Conservation (phyloP, 2,797 vertebrate genomes). For the Botia kubotai region DNA sequence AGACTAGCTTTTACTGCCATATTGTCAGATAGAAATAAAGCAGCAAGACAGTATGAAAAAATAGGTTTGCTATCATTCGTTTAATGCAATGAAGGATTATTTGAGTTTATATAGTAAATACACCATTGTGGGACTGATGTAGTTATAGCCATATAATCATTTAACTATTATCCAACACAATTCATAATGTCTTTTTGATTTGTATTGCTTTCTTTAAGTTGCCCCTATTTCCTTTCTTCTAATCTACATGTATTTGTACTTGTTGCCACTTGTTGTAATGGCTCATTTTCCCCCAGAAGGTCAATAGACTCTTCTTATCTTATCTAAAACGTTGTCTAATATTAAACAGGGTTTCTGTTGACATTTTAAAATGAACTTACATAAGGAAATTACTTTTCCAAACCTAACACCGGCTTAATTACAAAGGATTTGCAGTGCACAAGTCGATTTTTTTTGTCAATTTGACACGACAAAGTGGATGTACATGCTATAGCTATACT, state of each 20-base stretch:
- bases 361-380: neutral
- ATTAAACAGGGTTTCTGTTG: neutral
- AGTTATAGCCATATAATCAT: neutral
- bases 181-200: neutral
- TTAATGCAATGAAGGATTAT: neutral
- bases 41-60: neutral
- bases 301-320: slow-evolving; percentile 22
- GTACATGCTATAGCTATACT: neutral
- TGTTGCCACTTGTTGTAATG: neutral
- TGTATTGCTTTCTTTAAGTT: neutral
- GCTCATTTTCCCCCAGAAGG: slow-evolving; percentile 9
- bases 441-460: neutral
- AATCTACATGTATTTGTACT: neutral
- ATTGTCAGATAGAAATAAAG: slow-evolving; percentile 7
- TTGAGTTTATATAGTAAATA: neutral
- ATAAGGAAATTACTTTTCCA: slow-evolving; percentile 8
- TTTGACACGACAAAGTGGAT: neutral
- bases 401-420: neutral
- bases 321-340: slow-evolving; percentile 25
- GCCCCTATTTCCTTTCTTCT: neutral
- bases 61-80: neutral
- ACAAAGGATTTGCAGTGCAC: neutral
- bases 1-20: slow-evolving; percentile 31
- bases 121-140: neutral
- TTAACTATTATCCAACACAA: neutral